A percentile compares a stretch with the other conserved stretches of the same genome.
These are phyloP conservation scores for Phalacrocorax carbo DNA, from an alignment of 2,113 vertebrate genomes.

Conservation along the genomic window DNA sequence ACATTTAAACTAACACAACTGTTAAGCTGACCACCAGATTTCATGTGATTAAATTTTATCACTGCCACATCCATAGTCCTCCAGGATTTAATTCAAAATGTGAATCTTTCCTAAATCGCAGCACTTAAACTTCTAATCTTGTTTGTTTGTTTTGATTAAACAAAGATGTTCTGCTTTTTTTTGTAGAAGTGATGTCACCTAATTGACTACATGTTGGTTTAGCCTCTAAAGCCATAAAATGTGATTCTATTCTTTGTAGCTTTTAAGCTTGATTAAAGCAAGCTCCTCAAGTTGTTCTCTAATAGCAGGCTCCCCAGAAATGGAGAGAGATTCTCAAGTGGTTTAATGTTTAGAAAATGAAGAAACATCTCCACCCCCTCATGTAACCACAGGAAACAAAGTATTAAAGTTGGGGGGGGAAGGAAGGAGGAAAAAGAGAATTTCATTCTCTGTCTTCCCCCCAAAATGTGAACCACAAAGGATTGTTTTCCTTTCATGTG, in stretches of 20 bases:
- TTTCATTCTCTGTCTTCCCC: neutral
- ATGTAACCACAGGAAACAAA: conserved; percentile 79
- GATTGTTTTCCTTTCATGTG: conserved; percentile 72
- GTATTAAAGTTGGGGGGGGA: conserved; percentile 67
- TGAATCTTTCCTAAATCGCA: conserved; percentile 56
- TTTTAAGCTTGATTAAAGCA: conserved; percentile 81
- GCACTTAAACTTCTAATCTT: conserved; percentile 72
- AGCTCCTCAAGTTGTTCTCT: conserved; percentile 68
- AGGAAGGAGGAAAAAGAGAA: conserved; percentile 24
- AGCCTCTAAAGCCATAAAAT: conserved; percentile 69
- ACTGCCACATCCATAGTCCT: conserved; percentile 25
- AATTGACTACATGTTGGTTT: conserved; percentile 77
- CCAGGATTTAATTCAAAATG: conserved; percentile 63
- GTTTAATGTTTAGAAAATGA: conserved; percentile 76
- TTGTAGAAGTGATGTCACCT: conserved; percentile 70
- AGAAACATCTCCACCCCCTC: conserved; percentile 72
- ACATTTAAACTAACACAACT: conserved; percentile 26
- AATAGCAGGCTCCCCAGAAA: conserved; percentile 71
- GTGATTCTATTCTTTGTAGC: conserved; percentile 61
- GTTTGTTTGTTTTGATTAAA: conserved; percentile 81
- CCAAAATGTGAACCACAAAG: conserved; percentile 57
- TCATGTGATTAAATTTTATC: conserved; percentile 60
- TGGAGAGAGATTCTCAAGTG: conserved; percentile 68
- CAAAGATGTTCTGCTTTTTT: conserved; percentile 74
- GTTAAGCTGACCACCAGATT: conserved; percentile 58